Conservation (phyloP, 2,797 vertebrate genomes). For the Mus minutoides region DNA sequence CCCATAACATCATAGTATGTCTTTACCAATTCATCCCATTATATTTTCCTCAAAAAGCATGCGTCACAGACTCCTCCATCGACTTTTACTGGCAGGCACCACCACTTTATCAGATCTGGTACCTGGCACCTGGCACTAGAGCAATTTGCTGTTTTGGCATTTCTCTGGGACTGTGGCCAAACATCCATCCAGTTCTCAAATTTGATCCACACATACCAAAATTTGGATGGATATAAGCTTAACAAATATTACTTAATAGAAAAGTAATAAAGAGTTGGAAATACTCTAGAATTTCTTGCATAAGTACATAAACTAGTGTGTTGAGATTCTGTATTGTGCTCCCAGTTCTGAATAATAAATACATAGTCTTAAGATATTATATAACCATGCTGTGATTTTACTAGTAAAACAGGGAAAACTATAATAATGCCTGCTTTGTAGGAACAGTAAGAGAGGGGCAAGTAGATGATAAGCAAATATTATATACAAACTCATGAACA, state of each 20-base stretch:
- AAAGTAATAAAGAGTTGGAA: neutral
- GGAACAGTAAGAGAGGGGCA: neutral
- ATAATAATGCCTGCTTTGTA: neutral
- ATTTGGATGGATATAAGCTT: neutral
- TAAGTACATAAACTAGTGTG: neutral
- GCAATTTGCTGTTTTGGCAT: neutral
- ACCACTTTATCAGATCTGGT: neutral
- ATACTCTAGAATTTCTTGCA: neutral
- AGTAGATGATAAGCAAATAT: neutral
- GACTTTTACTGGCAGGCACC: neutral
- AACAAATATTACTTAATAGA: neutral
- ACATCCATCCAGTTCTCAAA: neutral
- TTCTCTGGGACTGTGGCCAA: neutral
- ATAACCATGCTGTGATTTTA: neutral
- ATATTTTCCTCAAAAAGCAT: neutral
- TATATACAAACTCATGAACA: neutral
- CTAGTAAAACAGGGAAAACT: neutral
- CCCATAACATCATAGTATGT: neutral
- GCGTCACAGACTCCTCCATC: neutral
- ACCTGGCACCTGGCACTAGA: neutral
- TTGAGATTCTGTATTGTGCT: neutral
- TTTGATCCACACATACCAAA: neutral
- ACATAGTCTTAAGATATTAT: neutral
- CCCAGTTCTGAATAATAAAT: neutral
- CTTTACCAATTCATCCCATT: neutral